Conservation (phyloP, 2,888 invertebrate genomes). For the Eupithecia centaureata region DNA sequence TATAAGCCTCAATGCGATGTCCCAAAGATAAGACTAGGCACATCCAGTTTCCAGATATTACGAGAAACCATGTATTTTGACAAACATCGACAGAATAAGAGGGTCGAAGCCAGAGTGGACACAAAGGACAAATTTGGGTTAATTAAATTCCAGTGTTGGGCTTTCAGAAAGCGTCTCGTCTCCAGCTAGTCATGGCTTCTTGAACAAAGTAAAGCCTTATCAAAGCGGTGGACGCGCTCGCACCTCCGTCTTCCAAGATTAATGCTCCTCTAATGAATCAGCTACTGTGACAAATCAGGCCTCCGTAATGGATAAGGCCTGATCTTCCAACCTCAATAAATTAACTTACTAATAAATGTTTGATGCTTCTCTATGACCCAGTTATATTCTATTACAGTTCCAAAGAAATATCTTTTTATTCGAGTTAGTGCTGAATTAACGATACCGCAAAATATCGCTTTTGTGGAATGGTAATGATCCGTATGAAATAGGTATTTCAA, state of each 20-base stretch:
- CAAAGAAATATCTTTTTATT: constrained; percentile 25
- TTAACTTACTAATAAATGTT: constrained; percentile 62
- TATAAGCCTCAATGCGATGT: constrained; percentile 15
- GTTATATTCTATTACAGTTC: constrained; percentile 21
- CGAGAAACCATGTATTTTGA: constrained; percentile 55
- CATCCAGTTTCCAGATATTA: constrained; percentile 26
- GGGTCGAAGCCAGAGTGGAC: constrained; percentile 51
- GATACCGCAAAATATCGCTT: constrained; percentile 43
- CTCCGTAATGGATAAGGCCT: constrained; percentile 73
- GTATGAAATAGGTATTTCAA: constrained; percentile 41
- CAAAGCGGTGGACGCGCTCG: constrained; percentile 58
- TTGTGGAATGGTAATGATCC: constrained; percentile 51
- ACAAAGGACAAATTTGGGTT: constrained; percentile 76
- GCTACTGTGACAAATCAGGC: constrained; percentile 78
- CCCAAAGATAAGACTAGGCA: constrained; percentile 20
- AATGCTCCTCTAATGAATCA: constrained; percentile 77
- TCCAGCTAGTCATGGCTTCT: constrained; percentile 69
- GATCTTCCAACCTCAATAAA: constrained; percentile 69
- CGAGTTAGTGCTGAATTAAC: constrained; percentile 42
- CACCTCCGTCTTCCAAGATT: constrained; percentile 65
- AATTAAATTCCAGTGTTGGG: constrained; percentile 76
- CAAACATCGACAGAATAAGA: constrained; percentile 56
- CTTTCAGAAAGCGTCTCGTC: constrained; percentile 64
- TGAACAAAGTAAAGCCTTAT: constrained; percentile 75
- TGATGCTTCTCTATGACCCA: constrained; percentile 46